These are phyloP conservation scores for Dasyornis broadbenti DNA, from an alignment of 2,113 vertebrate species.

Conservation along the genomic window DNA sequence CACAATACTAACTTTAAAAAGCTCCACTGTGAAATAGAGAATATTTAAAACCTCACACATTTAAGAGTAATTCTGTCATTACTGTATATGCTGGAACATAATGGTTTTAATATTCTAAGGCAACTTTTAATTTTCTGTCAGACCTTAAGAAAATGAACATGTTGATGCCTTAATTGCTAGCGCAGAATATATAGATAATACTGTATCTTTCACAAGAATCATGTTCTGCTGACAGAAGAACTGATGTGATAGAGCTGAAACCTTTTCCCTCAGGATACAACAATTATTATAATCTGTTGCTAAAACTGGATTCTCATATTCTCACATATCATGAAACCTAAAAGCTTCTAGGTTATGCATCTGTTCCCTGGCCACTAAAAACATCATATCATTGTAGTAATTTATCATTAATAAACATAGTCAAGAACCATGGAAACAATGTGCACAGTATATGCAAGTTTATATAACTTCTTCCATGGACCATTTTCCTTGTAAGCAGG, in stretches of 20 bases:
- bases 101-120: neutral
- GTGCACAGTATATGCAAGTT: neutral
- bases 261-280: neutral
- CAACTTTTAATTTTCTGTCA: neutral
- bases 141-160: neutral
- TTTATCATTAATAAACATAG: neutral
- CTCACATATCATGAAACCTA: neutral
- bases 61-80: neutral
- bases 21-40: neutral
- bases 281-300: neutral
- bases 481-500: neutral
- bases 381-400: neutral
- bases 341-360: neutral
- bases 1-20: neutral
- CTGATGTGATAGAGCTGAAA: neutral
- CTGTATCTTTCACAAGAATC: neutral
- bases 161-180: constrained; percentile 12
- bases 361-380: neutral
- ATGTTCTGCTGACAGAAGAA: neutral
- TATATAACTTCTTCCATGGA: neutral
- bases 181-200: neutral
- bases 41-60: neutral
- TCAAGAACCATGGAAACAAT: neutral
- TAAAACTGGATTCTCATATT: neutral
- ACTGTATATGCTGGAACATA: neutral